Conservation (phyloP, 2,113 vertebrate genomes). For the Colius striatus region DNA sequence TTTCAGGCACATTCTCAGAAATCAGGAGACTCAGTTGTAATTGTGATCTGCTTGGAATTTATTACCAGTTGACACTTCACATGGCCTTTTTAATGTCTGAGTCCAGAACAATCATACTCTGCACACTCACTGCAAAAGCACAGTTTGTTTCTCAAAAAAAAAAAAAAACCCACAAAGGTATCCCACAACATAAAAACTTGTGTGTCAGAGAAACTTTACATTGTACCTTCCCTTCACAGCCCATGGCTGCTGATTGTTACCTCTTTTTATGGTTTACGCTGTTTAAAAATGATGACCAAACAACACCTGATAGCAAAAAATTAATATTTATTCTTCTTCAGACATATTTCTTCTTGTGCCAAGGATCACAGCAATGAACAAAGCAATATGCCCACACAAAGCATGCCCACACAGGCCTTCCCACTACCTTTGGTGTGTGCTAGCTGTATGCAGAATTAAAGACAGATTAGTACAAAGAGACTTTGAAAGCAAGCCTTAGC, state of each 20-base stretch:
- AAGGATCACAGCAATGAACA: neutral
- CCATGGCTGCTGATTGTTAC: neutral
- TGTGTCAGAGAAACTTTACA: neutral
- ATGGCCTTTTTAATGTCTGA: neutral
- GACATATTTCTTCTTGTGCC: neutral
- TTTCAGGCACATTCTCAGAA: neutral
- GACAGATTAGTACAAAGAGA: neutral
- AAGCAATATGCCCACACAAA: rapidly evolving
- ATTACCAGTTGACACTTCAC: neutral
- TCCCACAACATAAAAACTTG: neutral
- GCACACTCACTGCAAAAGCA: neutral
- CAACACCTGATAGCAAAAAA: neutral
- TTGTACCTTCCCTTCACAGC: neutral
- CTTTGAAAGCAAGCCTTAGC: neutral
- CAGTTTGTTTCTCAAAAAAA: neutral
- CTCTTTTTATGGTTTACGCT: neutral
- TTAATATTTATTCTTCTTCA: neutral
- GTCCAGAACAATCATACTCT: neutral
- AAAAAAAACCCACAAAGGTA: neutral
- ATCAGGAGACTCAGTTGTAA: neutral
- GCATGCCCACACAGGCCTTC: neutral
- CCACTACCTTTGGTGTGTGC: neutral
- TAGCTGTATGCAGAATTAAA: neutral
- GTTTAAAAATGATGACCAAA: neutral
- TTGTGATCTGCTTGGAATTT: neutral